These are phyloP conservation scores for Cynoglossus semilaevis DNA, from an alignment of 2,113 vertebrate species.

Conservation along the genomic window DNA sequence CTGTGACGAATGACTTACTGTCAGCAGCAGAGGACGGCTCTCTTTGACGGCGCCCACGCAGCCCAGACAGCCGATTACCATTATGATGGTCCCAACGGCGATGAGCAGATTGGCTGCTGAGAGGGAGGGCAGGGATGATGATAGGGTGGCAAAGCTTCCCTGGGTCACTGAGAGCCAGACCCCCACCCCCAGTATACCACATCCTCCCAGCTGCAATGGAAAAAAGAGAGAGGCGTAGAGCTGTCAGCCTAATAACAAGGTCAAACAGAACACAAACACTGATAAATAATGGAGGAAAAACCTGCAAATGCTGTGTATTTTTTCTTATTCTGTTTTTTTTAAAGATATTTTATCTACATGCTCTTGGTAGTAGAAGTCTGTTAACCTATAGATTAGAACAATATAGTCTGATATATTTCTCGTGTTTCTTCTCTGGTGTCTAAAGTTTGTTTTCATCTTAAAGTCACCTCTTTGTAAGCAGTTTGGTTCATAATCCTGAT, in stretches of 20 bases:
- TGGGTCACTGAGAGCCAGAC: constrained; percentile 81
- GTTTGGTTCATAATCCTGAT: background rate
- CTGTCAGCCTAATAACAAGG: constrained; percentile 20
- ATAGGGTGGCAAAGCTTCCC: constrained; percentile 94
- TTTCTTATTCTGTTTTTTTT: too few relatives aligned
- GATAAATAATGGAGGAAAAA: background rate
- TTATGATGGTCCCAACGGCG: constrained; percentile 86
- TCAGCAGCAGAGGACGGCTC: constrained; percentile 90
- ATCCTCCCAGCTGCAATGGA: constrained; percentile 73
- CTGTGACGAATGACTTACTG: constrained; percentile 78
- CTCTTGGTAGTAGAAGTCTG: too few relatives aligned
- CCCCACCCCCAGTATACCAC: constrained; percentile 79
- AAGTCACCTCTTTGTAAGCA: too few relatives aligned
- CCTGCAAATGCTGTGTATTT: background rate
- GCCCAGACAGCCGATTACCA: constrained; percentile 97
- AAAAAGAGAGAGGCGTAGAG: constrained; percentile 34
- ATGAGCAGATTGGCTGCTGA: constrained; percentile 98
- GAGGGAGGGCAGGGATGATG: constrained; percentile 91
- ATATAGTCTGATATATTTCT: too few relatives aligned
- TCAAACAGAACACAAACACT: constrained; percentile 2
- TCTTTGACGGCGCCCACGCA: constrained; percentile 97
- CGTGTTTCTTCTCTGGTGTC: too few relatives aligned
- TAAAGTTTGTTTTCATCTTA: too few relatives aligned
- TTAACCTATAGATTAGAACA: too few relatives aligned
- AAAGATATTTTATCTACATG: too few relatives aligned